These are phyloP conservation scores for Catharus bicknelli DNA, from an alignment of 2,113 vertebrate genomes.

Conservation along the genomic window DNA sequence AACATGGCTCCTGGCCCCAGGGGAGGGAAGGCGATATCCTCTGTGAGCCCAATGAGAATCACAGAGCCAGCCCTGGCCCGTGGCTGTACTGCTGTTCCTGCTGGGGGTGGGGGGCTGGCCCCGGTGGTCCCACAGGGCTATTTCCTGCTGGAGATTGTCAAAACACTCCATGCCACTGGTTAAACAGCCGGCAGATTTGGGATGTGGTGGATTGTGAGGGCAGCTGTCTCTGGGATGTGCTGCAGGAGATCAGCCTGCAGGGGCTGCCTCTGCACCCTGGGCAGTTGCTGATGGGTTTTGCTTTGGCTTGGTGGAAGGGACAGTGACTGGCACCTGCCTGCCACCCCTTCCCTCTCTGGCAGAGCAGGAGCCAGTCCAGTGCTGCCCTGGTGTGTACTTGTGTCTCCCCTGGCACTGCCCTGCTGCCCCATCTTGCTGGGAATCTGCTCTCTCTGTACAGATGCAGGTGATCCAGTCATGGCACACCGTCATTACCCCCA, in stretches of 20 bases:
- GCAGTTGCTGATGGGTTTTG: neutral
- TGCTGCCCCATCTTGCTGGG: neutral
- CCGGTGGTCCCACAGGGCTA: neutral
- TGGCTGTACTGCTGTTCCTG: neutral
- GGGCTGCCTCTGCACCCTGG: neutral
- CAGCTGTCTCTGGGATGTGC: neutral
- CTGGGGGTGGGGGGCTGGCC: neutral
- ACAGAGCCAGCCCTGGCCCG: neutral
- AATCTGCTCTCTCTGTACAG: neutral
- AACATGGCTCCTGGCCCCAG: neutral
- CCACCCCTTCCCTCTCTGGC: neutral
- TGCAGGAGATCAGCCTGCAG: neutral
- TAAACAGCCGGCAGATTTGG: slow-evolving; percentile 26
- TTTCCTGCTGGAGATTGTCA: slow-evolving; percentile 31
- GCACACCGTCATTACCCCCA: rapidly evolving
- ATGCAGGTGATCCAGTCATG: no score
- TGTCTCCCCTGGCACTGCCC: neutral
- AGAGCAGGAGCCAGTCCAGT: neutral
- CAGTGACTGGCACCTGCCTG: rapidly evolving
- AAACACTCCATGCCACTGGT: slow-evolving; percentile 20
- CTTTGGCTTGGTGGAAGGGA: neutral
- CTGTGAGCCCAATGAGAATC: rapidly evolving
- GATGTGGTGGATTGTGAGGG: neutral
- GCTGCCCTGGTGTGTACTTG: rapidly evolving
- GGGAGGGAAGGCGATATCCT: neutral